These are phyloP conservation scores for Eupithecia centaureata DNA, from an alignment of 2,888 invertebrate species.

Conservation along the genomic window DNA sequence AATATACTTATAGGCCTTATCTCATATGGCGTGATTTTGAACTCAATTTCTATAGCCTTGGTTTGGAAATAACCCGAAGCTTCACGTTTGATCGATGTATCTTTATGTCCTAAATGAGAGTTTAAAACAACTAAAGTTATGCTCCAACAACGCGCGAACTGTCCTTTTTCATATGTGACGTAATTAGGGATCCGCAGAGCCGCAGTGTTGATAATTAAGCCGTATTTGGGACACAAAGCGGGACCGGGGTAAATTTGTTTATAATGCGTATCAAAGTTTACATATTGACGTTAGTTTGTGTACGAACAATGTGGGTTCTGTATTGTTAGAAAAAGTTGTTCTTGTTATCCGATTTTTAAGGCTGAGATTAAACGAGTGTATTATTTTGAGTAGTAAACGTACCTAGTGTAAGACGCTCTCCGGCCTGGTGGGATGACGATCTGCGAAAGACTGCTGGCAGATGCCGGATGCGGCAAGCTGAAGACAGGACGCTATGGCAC, in stretches of 20 bases:
- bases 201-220: conserved; percentile 64
- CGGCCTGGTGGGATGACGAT: no score
- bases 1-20: no score
- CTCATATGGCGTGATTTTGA: no score
- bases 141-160: conserved; percentile 38
- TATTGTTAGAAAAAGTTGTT: background rate
- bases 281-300: conserved; percentile 28
- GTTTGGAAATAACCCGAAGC: background rate
- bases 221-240: conserved; percentile 69
- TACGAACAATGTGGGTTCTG: background rate
- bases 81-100: background rate
- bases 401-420: no score
- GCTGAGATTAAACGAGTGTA: no score
- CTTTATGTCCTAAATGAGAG: conserved; percentile 9
- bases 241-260: conserved; percentile 59
- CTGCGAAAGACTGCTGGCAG: no score
- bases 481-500: no score
- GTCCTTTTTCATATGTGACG: conserved; percentile 54
- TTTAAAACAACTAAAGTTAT: conserved; percentile 32
- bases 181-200: conserved; percentile 53
- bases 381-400: no score
- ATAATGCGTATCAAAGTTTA: conserved; percentile 54
- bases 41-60: no score
- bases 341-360: background rate
- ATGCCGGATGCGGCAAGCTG: no score